These are phyloP conservation scores for Anniella stebbinsi DNA, from an alignment of 2,797 vertebrate genomes.

Conservation along the genomic window DNA sequence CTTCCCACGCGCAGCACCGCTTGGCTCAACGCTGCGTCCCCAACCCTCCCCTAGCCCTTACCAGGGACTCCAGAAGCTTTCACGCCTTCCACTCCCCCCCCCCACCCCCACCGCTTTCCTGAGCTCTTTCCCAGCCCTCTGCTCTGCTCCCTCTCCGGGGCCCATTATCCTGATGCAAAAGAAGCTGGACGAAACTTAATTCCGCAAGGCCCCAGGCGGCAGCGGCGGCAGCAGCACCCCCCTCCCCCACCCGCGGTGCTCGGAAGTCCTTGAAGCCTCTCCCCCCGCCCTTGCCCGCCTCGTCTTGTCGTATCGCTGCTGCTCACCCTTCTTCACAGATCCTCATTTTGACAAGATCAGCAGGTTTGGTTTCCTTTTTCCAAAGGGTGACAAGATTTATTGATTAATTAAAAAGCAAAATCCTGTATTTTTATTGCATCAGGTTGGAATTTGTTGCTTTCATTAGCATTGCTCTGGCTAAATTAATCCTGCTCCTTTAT, in stretches of 20 bases:
- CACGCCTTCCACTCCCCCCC: no score
- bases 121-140: no score
- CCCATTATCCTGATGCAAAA: no score
- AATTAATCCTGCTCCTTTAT: constrained; percentile 6
- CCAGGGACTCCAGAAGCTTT: no score
- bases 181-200: no score
- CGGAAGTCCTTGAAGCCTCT: neutral
- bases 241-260: neutral
- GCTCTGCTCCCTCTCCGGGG: no score
- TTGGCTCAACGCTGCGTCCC: no score
- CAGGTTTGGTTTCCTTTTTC: neutral
- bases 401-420: constrained; percentile 9
- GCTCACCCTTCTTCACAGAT: neutral
- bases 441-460: constrained; percentile 6
- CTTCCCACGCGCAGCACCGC: no score
- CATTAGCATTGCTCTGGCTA: neutral
- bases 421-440: fast-evolving
- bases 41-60: no score
- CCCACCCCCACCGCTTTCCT: no score
- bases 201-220: no score
- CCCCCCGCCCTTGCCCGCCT: neutral
- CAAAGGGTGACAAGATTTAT: neutral
- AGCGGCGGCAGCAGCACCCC: no score
- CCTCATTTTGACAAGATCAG: neutral
- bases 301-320: neutral